Percentiles rank a stretch among this genome's conserved stretches.
These are phyloP conservation scores for Falco cherrug DNA, from an alignment of 2,797 vertebrate genomes.

Conservation along the genomic window DNA sequence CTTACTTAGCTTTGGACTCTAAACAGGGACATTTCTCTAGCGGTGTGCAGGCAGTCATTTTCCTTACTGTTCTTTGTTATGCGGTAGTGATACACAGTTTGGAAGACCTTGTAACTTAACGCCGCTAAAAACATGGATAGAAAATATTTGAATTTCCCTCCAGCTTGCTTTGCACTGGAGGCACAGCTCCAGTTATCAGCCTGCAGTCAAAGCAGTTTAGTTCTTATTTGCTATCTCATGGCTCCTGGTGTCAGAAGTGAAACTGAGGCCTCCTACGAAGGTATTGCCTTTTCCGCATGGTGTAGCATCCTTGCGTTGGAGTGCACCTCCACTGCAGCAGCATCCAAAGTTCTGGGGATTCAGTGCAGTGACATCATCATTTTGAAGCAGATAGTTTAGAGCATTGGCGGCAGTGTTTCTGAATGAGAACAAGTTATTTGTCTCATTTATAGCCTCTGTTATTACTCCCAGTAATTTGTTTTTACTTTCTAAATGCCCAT, in stretches of 20 bases:
- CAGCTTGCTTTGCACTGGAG: neutral
- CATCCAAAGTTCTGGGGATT: neutral
- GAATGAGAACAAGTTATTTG: conserved; percentile 16
- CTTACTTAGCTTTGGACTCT: conserved; percentile 46
- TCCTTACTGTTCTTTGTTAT: neutral
- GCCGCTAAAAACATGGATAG: neutral
- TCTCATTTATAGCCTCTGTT: conserved; percentile 42
- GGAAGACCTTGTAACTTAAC: neutral
- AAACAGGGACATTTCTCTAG: conserved; percentile 41
- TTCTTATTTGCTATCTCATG: neutral
- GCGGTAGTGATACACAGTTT: neutral
- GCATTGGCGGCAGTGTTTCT: neutral
- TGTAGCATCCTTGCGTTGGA: fast-evolving
- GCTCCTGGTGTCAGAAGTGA: neutral
- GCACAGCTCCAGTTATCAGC: neutral
- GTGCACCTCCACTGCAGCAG: neutral
- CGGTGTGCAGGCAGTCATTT: neutral
- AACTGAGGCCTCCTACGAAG: neutral
- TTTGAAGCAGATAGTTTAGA: neutral
- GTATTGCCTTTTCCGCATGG: neutral
- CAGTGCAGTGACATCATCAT: neutral
- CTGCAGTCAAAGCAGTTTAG: neutral
- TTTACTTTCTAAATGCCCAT: conserved; percentile 1
- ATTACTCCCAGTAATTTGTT: conserved; percentile 42
- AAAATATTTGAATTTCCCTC: neutral